Evolutionary conservation across 2,888 invertebrate genomes (phyloP).

Genomic region (Microplitis manilae): DNA sequence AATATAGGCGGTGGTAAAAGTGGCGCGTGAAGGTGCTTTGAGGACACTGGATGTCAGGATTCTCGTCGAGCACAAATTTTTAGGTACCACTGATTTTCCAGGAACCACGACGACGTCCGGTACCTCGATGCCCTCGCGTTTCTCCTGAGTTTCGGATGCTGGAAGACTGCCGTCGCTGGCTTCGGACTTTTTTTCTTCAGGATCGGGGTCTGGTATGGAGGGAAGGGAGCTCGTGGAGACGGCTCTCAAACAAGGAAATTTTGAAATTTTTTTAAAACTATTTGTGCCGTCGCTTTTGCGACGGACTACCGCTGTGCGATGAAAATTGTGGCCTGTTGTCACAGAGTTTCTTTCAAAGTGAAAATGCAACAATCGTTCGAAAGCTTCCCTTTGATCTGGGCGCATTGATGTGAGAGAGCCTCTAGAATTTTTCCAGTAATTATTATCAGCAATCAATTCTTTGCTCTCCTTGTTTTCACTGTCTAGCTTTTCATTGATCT

Average conservation of each 20-base stretch:
- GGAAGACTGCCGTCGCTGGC: constrained; percentile 22
- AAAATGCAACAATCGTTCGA: constrained; percentile 36
- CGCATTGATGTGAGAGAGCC: constrained; percentile 30
- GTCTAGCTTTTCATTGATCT: background rate
- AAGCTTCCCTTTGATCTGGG: constrained; percentile 33
- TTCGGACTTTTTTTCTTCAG: constrained; percentile 34
- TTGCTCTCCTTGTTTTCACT: background rate
- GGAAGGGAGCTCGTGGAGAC: constrained; percentile 6
- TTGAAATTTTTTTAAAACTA: background rate
- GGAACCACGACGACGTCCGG: constrained; percentile 64
- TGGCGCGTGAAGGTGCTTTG: constrained; percentile 66
- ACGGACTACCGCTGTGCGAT: background rate
- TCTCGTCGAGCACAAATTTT: constrained; percentile 64
- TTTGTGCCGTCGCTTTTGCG: constrained; percentile 12
- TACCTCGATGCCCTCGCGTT: constrained; percentile 58
- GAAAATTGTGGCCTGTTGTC: background rate
- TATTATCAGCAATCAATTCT: background rate
- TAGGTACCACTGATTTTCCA: constrained; percentile 57
- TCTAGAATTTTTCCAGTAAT: background rate
- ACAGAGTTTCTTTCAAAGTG: constrained; percentile 30
- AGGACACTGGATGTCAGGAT: constrained; percentile 67
- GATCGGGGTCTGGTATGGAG: background rate
- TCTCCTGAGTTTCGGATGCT: constrained; percentile 14
- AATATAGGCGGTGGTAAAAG: constrained; percentile 70
- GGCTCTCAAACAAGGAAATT: constrained; percentile 13